A percentile compares a stretch with the other conserved stretches of the same genome.
phyloP scores from a whole-genome alignment of 2,113 vertebrate species.

The Melanerpes aurifrons region DNA sequence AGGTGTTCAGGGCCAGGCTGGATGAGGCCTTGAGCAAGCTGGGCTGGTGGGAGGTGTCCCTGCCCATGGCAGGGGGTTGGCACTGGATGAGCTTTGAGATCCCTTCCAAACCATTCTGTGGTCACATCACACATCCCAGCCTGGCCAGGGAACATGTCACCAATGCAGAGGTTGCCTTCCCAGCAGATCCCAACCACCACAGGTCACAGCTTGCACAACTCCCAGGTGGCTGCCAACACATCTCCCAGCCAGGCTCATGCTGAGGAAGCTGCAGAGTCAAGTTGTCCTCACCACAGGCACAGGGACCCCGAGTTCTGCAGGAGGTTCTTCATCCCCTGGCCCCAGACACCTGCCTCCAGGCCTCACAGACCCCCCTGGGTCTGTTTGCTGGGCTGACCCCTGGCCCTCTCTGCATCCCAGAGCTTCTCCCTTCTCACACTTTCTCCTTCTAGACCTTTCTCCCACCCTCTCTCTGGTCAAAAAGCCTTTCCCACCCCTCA shows the following conservation, averaged over 20 bases:
- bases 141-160: not conserved
- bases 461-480: not conserved
- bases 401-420: not conserved
- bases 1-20: too few species aligned
- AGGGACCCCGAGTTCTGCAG: not conserved
- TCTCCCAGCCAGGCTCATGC: not conserved
- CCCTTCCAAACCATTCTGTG: too few species aligned
- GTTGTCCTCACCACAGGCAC: not conserved
- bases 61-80: too few species aligned
- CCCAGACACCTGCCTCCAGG: not conserved
- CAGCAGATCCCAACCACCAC: not conserved
- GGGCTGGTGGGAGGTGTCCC: too few species aligned
- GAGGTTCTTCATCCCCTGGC: not conserved
- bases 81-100: too few species aligned
- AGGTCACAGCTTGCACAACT: not conserved
- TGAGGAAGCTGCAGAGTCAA: not conserved
- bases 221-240: rapidly evolving
- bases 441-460: not conserved
- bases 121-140: not conserved
- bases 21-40: too few species aligned
- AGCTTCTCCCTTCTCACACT: rapidly evolving
- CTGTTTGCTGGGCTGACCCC: not conserved
- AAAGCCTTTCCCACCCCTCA: not conserved
- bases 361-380: not conserved
- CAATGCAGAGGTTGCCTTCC: not conserved